A percentile compares a stretch with the other conserved stretches of the same genome.
phyloP scores from a whole-genome alignment of 2,113 vertebrate genomes.

The Leucoraja erinaceus region DNA sequence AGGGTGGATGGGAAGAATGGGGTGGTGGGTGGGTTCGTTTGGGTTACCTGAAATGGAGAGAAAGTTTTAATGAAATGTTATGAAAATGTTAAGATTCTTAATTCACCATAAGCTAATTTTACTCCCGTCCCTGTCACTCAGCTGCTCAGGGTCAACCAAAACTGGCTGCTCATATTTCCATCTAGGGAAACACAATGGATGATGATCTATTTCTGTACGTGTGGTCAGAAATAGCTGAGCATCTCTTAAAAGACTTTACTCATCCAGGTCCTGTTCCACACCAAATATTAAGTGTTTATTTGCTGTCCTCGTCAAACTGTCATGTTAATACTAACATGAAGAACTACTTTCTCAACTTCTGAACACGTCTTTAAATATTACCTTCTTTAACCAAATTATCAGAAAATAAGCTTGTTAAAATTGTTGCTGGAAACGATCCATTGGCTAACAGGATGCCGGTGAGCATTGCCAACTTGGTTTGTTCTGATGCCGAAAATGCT shows the following conservation, averaged over 20 bases:
- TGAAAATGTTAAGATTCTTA: neutral
- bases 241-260: neutral
- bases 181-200: neutral
- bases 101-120: neutral
- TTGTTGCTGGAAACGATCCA: constrained; percentile 68
- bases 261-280: neutral
- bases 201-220: neutral
- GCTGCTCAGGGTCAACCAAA: neutral
- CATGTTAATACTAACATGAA: neutral
- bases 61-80: neutral
- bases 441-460: constrained; percentile 78
- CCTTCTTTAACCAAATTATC: constrained; percentile 88
- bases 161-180: neutral
- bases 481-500: constrained; percentile 80
- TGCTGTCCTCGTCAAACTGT: neutral
- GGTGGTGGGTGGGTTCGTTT: too few species aligned
- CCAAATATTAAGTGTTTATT: neutral
- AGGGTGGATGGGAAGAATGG: too few species aligned
- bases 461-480: constrained; percentile 82
- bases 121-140: too few species aligned
- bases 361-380: constrained; percentile 45
- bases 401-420: constrained; percentile 84
- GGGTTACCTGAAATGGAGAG: neutral
- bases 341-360: neutral
- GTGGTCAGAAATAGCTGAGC: neutral